phyloP scores from a whole-genome alignment of 2,888 invertebrate species.

The Melanostoma mellinum region DNA sequence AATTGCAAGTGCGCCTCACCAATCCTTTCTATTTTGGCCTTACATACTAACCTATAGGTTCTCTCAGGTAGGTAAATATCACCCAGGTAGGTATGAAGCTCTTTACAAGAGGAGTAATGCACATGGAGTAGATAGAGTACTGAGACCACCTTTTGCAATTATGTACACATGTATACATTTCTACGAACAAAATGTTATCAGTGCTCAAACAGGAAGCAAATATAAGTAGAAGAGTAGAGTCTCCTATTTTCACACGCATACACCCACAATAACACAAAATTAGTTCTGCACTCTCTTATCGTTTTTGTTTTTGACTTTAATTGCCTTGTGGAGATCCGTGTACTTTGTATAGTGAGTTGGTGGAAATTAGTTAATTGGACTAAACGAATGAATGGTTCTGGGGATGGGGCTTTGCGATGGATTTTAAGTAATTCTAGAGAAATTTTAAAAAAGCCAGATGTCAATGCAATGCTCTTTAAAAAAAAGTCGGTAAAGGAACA shows the following conservation, averaged over 20 bases:
- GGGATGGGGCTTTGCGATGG: slow-evolving; percentile 9
- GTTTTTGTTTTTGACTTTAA: slow-evolving; percentile 68
- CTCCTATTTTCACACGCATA: slow-evolving; percentile 36
- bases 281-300: slow-evolving; percentile 52
- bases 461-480: too few relatives aligned
- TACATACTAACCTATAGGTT: too few relatives aligned
- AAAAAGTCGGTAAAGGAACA: too few relatives aligned
- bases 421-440: background rate
- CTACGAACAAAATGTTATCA: slow-evolving; percentile 58
- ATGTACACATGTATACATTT: slow-evolving; percentile 3
- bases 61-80: background rate
- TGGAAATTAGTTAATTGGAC: slow-evolving; percentile 71
- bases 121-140: background rate
- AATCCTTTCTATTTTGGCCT: slow-evolving; percentile 32
- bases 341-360: slow-evolving; percentile 48
- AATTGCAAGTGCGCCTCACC: slow-evolving; percentile 65
- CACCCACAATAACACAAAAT: slow-evolving; percentile 4
- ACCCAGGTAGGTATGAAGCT: slow-evolving; percentile 1
- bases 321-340: slow-evolving; percentile 60
- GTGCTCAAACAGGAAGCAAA: slow-evolving; percentile 66
- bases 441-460: too few relatives aligned
- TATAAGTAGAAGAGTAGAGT: slow-evolving; percentile 40
- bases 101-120: background rate
- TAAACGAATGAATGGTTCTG: slow-evolving; percentile 45
- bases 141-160: slow-evolving; percentile 40